Evolutionary conservation across 2,113 vertebrate species (phyloP).

Genomic region (Plectropomus leopardus): DNA sequence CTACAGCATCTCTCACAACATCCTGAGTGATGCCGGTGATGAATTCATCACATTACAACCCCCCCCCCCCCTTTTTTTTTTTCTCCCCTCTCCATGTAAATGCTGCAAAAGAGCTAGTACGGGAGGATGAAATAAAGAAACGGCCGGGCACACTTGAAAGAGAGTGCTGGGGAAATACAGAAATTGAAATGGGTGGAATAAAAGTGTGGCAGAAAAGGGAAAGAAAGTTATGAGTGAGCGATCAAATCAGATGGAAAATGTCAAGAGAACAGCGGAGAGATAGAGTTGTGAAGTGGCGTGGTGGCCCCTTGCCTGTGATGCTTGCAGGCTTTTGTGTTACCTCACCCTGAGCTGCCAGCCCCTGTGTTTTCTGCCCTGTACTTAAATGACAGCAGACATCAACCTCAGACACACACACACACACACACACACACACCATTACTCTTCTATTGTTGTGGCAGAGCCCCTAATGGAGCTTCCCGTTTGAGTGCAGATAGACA

Average conservation of each 20-base stretch:
- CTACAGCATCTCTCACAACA: constrained; percentile 45
- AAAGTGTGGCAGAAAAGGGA: constrained; percentile 28
- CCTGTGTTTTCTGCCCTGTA: constrained; percentile 64
- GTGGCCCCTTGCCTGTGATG: constrained; percentile 55
- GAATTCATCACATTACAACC: constrained; percentile 54
- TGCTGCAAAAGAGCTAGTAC: constrained; percentile 35
- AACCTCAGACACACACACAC: constrained; percentile 65
- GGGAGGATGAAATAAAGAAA: background rate
- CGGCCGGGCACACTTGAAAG: background rate
- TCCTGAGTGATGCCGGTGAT: constrained; percentile 56
- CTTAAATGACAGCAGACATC: constrained; percentile 77
- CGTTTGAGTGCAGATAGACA: constrained; percentile 68
- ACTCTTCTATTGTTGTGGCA: constrained; percentile 75
- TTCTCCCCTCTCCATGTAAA: constrained; percentile 12
- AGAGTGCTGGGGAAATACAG: background rate
- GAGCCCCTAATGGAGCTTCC: constrained; percentile 75
- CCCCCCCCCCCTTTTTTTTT: too few relatives aligned
- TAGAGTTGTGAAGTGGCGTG: constrained; percentile 34
- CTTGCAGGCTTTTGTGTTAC: constrained; percentile 62
- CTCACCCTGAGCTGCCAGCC: constrained; percentile 67
- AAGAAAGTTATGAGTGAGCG: constrained; percentile 29
- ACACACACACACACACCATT: constrained; percentile 64
- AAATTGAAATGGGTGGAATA: constrained; percentile 6
- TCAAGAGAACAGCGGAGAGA: constrained; percentile 34
- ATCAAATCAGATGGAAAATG: constrained; percentile 58